Conservation (phyloP, 2,888 invertebrate species). For the Alloscopus bannaensis region DNA sequence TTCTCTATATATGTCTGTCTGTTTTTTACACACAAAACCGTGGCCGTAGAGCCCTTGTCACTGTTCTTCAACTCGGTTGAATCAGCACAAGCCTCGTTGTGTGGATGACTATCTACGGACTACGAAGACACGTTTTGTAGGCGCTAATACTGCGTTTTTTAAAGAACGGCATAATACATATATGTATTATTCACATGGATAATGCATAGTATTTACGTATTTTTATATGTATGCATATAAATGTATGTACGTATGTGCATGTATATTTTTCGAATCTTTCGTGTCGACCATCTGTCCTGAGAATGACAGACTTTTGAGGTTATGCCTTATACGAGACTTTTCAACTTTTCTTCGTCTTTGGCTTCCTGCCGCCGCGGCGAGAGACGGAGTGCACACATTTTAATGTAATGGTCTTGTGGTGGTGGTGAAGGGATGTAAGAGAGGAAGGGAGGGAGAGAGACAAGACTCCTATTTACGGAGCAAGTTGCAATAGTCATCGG, state of each 20-base stretch:
- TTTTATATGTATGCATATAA: no score
- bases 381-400: not conserved
- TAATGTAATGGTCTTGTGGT: not conserved
- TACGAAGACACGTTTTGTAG: not conserved
- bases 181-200: no score
- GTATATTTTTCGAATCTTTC: not conserved
- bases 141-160: not conserved
- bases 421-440: no score
- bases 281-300: no score
- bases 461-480: no score
- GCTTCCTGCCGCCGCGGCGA: not conserved
- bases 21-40: no score
- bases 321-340: not conserved
- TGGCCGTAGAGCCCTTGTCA: slow-evolving; percentile 14
- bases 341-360: not conserved
- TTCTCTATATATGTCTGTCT: slow-evolving; percentile 3
- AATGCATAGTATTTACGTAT: no score
- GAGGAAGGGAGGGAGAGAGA: no score
- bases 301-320: not conserved
- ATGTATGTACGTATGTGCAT: no score
- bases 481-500: not conserved
- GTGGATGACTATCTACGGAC: not conserved
- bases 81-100: no score
- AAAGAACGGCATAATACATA: not conserved
- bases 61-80: slow-evolving; percentile 10